phyloP scores from a whole-genome alignment of 2,888 invertebrate genomes.

The Drosophila mimetica region DNA sequence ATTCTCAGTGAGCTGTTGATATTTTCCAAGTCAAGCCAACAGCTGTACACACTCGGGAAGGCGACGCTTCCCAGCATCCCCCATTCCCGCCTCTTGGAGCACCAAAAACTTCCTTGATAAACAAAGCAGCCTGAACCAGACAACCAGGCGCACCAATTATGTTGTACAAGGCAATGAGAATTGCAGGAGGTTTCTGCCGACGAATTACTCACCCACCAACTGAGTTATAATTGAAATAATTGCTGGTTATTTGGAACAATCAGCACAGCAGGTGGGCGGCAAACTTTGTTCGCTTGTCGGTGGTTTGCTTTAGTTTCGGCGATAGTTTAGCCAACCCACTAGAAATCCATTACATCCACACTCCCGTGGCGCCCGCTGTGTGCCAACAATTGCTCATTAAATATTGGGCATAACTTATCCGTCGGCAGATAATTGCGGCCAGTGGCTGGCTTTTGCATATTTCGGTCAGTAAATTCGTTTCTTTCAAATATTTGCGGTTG shows the following conservation, averaged over 20 bases:
- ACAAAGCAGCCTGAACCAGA: conserved; percentile 23
- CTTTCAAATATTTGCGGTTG: background rate
- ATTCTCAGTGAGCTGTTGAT: background rate
- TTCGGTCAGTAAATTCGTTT: conserved; percentile 8
- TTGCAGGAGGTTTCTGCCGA: conserved; percentile 1
- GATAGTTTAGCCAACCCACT: conserved; percentile 12
- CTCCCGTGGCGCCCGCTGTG: conserved; percentile 12
- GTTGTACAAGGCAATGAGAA: conserved; percentile 21
- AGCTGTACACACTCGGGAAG: background rate
- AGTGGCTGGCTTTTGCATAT: background rate
- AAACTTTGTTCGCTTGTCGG: conserved; percentile 36
- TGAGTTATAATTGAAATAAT: conserved; percentile 41
- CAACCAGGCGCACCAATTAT: conserved; percentile 33
- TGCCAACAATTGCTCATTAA: conserved; percentile 17
- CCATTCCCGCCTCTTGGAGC: background rate
- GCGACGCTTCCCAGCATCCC: background rate
- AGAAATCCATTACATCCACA: conserved; percentile 9
- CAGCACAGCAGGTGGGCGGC: conserved; percentile 33
- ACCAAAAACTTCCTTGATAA: conserved; percentile 16
- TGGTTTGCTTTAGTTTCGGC: conserved; percentile 10
- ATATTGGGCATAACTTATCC: conserved; percentile 11
- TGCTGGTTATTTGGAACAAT: conserved; percentile 51
- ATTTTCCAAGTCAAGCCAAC: background rate
- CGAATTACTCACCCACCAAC: conserved; percentile 5
- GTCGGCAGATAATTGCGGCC: conserved; percentile 7